Base-by-base conservation (phyloP, 2,888 invertebrate species). In the Morinoia aosen region DNA sequence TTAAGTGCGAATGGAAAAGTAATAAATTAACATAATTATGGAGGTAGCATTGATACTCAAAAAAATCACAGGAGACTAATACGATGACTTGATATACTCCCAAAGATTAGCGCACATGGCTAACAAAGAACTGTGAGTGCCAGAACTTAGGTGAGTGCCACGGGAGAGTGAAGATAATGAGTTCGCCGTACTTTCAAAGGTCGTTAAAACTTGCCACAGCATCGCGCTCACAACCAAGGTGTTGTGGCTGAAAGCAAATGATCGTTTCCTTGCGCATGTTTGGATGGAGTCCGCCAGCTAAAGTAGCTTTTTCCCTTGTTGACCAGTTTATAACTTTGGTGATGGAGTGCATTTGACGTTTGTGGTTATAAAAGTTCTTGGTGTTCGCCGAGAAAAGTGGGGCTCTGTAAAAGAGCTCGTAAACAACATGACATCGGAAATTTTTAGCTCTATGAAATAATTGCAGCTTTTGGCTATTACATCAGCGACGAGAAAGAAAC, bases 291-390 rank as follows among this genome's bases (percentile, higher is more conserved):
- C 33, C 8, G 25, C 25, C 76, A 2, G 76, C 76, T 76, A 76
- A 76, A 76, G 76, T 76, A 76, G 76, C 76, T 76, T 76, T 76
- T 33, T 25, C 25, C 76, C 76, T 1, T 76, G 76, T 76, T 76
- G 76, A 76, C 76, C 76, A 76, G 76, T 76, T 76, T 76, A 76
- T 76, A 76, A 76, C 76, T 76, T 76, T 76, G 8, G 76, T 76
- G 76, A 76, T 76, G 76, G 76, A 76, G 19, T 76, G 25, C 76
- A 76, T 76, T 76, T 76, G 76, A 76, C 76, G 76, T 76, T 76
- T 76, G 76, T 76, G 76, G 76, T 19, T 76, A 33, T 33, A 33
- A 76, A 76, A 76, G 76, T 76, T 76, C 76, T 76, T 76, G 25
- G 76, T 16, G 16, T 33, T 16, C 76, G 33, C 76, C 1, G 76